A percentile compares a stretch with the other conserved stretches of the same genome.
Conservation (phyloP, 35 echinoderm and acorn worm species). For the Eucidaris tribuloides region DNA sequence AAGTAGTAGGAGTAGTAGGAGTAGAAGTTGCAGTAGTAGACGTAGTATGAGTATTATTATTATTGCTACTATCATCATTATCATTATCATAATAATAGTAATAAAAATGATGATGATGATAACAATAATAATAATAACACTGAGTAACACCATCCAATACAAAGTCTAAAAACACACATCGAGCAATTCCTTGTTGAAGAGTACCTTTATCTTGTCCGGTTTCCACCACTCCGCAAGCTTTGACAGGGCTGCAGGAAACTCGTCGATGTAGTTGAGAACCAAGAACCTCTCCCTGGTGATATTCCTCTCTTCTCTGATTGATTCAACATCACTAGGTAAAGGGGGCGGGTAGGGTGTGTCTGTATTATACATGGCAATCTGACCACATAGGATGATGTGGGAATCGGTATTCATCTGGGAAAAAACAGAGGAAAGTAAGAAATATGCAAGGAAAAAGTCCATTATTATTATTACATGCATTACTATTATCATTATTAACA, state of each 20-base stretch:
- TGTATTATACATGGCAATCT: constrained; percentile 93
- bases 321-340: constrained; percentile 51
- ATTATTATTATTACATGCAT: too few relatives aligned
- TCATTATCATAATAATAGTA: background rate
- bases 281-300: constrained; percentile 88
- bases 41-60: too few relatives aligned
- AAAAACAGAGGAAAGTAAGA: background rate
- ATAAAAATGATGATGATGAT: background rate
- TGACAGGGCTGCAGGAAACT: constrained; percentile 52
- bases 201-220: constrained; percentile 77
- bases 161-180: too few relatives aligned
- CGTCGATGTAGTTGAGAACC: constrained; percentile 83
- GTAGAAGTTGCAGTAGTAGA: too few relatives aligned
- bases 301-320: constrained; percentile 49
- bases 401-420: constrained; percentile 81
- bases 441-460: background rate
- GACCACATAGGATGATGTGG: constrained; percentile 89
- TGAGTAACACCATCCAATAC: too few relatives aligned
- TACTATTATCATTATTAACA: too few relatives aligned
- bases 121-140: background rate
- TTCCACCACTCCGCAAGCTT: constrained; percentile 71
- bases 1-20: too few relatives aligned
- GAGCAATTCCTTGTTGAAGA: too few relatives aligned
- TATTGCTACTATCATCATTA: background rate
- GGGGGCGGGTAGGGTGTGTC: constrained; percentile 82